These are phyloP conservation scores for Chaenodraco wilsoni DNA, from an alignment of 2,797 vertebrate genomes.

Conservation along the genomic window DNA sequence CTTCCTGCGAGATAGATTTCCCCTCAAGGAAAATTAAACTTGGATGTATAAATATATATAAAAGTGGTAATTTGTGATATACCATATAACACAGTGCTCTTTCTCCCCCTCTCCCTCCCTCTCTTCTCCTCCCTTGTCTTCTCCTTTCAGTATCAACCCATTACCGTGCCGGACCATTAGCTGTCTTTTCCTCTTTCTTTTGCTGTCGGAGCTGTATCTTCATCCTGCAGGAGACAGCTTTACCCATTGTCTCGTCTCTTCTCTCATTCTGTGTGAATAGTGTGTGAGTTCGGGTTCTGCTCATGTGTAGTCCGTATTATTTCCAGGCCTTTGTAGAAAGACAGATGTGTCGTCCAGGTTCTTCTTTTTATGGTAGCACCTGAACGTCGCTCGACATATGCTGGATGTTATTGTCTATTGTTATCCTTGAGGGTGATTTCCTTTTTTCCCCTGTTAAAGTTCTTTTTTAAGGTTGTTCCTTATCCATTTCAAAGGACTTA, in stretches of 20 bases:
- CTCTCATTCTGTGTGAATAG: background rate
- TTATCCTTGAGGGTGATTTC: background rate
- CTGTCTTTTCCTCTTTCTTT: background rate
- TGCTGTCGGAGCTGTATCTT: background rate
- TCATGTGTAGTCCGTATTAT: background rate
- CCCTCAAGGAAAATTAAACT: too few species aligned
- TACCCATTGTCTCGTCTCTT: background rate
- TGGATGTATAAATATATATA: too few species aligned
- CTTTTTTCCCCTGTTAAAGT: background rate
- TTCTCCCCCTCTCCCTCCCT: too few species aligned
- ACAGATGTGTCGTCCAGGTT: background rate
- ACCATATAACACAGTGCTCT: background rate
- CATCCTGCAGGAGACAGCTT: constrained; percentile 10
- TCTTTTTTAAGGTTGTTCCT: background rate
- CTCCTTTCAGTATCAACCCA: background rate
- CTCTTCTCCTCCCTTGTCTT: background rate
- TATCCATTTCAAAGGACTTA: background rate
- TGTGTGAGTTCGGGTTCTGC: constrained; percentile 4
- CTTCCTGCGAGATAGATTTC: too few species aligned
- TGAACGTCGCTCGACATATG: background rate
- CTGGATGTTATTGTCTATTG: background rate
- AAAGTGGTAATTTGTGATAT: too few species aligned
- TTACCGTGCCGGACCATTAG: background rate
- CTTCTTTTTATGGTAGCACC: background rate
- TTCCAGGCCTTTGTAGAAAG: background rate